Conservation (phyloP, 2,797 vertebrate genomes). For the Bryconaethiops microstoma region DNA sequence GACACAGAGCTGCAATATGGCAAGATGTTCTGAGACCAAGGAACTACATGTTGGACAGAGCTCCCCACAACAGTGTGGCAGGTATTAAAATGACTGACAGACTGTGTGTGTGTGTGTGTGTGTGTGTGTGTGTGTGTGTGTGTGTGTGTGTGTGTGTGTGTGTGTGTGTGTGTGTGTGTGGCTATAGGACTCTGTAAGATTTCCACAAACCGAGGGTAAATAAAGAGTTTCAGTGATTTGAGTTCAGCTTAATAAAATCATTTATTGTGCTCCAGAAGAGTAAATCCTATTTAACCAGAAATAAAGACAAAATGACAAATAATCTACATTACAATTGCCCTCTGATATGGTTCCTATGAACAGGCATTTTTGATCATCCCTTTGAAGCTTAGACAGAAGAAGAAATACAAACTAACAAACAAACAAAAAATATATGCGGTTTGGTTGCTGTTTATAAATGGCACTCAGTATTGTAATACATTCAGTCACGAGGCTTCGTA, state of each 20-base stretch:
- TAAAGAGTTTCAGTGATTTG: slow-evolving; percentile 57
- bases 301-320: slow-evolving; percentile 84
- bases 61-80: neutral
- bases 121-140: neutral
- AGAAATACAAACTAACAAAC: slow-evolving; percentile 48
- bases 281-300: slow-evolving; percentile 86
- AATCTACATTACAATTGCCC: slow-evolving; percentile 79
- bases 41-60: neutral
- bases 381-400: slow-evolving; percentile 60
- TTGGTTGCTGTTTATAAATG: slow-evolving; percentile 75
- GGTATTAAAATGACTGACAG: neutral
- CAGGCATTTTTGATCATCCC: slow-evolving; percentile 65
- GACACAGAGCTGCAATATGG: neutral
- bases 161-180: slow-evolving; percentile 14
- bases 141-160: slow-evolving; percentile 1
- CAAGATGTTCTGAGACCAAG: neutral
- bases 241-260: slow-evolving; percentile 83
- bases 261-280: slow-evolving; percentile 87
- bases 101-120: neutral
- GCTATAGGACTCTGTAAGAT: neutral
- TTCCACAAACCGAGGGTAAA: slow-evolving; percentile 28
- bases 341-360: slow-evolving; percentile 68
- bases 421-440: slow-evolving; percentile 53
- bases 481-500: slow-evolving; percentile 72
- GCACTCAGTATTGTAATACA: slow-evolving; percentile 75